Evolutionary conservation across 2,888 invertebrate genomes (phyloP).

Genomic region (Plebejus melissa): DNA sequence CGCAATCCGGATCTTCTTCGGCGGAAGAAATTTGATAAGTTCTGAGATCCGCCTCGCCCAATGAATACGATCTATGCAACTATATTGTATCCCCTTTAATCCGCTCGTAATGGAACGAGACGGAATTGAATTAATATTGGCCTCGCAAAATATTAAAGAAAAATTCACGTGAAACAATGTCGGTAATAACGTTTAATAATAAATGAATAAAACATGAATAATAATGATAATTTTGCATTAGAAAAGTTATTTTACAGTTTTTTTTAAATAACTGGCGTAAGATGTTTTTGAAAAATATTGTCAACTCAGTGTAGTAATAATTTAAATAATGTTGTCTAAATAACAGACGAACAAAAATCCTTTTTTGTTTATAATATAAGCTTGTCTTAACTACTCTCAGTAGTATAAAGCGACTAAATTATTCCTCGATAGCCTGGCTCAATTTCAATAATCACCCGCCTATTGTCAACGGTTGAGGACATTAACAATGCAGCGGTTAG

Average conservation of each 20-base stretch:
- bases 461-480: neutral
- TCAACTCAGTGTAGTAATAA: too few species aligned
- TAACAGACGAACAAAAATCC: too few species aligned
- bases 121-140: neutral
- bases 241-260: too few species aligned
- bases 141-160: neutral
- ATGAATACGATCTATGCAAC: neutral
- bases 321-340: too few species aligned
- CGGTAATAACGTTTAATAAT: too few species aligned
- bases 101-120: neutral
- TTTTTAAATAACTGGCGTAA: too few species aligned
- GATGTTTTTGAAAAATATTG: too few species aligned
- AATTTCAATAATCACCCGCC: neutral
- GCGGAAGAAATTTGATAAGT: conserved; percentile 13
- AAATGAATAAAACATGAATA: too few species aligned
- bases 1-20: neutral
- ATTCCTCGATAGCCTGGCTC: neutral
- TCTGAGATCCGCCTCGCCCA: neutral
- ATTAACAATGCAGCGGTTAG: neutral
- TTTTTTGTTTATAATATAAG: too few species aligned
- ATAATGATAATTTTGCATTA: too few species aligned
- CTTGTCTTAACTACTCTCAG: too few species aligned
- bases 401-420: neutral
- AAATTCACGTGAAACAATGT: neutral
- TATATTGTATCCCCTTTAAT: neutral